A percentile compares a stretch with the other conserved stretches of the same genome.
These are phyloP conservation scores for Pristionchus mayeri DNA, from an alignment of 2,888 invertebrate species.

Conservation along the genomic window DNA sequence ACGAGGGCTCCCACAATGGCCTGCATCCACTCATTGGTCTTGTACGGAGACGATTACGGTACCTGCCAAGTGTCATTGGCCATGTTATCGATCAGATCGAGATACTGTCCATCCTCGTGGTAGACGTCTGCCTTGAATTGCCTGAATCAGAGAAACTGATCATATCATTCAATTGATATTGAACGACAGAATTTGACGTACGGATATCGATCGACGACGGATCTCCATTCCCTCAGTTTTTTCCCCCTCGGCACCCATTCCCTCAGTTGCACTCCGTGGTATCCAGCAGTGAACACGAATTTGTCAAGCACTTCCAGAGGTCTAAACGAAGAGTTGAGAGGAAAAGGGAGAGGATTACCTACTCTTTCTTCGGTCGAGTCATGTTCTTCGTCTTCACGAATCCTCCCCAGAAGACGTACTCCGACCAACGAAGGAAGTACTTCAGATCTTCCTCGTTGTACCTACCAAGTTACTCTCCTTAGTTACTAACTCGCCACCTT, in stretches of 20 bases:
- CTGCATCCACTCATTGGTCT: constrained; percentile 47
- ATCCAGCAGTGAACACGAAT: constrained; percentile 75
- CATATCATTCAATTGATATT: not conserved
- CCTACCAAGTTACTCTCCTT: not conserved
- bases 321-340: not conserved
- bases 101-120: constrained; percentile 73
- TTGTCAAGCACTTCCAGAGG: constrained; percentile 63
- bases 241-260: constrained; percentile 70
- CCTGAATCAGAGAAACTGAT: not conserved
- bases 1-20: constrained; percentile 65
- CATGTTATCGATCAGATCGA: constrained; percentile 75
- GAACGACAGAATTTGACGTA: constrained; percentile 49
- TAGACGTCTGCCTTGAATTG: constrained; percentile 71
- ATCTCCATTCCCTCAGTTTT: constrained; percentile 68
- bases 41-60: not conserved
- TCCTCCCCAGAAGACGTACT: constrained; percentile 74
- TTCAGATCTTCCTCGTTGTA: constrained; percentile 69
- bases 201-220: constrained; percentile 70
- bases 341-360: not conserved
- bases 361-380: constrained; percentile 57
- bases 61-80: constrained; percentile 74
- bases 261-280: constrained; percentile 69
- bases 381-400: constrained; percentile 69
- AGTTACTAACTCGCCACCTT: too few species aligned
- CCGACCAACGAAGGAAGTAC: constrained; percentile 73